Evolutionary conservation across 2,113 vertebrate genomes (phyloP).

Genomic region (Nicator chloris): DNA sequence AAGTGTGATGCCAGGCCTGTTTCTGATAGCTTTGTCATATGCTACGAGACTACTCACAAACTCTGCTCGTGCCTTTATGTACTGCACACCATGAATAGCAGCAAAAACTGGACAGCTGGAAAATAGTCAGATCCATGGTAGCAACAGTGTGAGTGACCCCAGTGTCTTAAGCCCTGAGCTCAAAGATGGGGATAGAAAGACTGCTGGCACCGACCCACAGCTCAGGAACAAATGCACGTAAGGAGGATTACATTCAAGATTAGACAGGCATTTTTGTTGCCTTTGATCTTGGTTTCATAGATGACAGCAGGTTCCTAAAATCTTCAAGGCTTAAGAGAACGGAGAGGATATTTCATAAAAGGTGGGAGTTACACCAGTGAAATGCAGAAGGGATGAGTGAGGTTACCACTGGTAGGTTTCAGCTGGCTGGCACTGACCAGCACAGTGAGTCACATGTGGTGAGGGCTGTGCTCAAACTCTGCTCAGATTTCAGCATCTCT

Average conservation of each 20-base stretch:
- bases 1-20: neutral
- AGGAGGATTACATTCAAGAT: slow-evolving; percentile 12
- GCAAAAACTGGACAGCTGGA: neutral
- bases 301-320: slow-evolving; percentile 5
- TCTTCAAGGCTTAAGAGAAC: neutral
- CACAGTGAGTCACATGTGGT: fast-evolving
- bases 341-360: neutral
- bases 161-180: neutral
- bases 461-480: neutral
- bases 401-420: neutral
- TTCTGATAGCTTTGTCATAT: neutral
- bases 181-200: neutral
- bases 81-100: neutral
- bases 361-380: neutral
- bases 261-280: neutral
- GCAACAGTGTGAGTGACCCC: neutral
- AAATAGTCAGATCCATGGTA: neutral
- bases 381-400: neutral
- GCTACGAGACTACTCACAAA: neutral
- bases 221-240: neutral
- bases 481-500: neutral
- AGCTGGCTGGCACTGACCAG: neutral
- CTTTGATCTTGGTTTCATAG: slow-evolving; percentile 30
- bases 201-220: neutral
- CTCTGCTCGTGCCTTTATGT: neutral